Evolutionary conservation across 2,113 vertebrate genomes (phyloP), one percentile per base, ranked within the genome.

Genomic region (Scortum barcoo): DNA sequence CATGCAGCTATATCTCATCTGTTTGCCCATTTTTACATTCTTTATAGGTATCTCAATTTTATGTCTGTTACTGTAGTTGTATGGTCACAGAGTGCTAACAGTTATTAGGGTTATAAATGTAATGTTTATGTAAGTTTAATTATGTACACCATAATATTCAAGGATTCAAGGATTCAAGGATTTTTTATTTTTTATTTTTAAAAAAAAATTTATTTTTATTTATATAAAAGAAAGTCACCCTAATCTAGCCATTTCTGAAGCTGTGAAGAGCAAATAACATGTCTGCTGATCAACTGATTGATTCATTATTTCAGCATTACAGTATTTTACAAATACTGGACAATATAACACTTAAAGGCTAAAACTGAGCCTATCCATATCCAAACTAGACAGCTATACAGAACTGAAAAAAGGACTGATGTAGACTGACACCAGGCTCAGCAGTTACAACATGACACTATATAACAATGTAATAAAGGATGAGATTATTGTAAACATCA

Each of bases 401-500:
- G 19, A 13, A 17, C 8, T 12, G 16, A 46, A 33, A 54, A 24
- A 46, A 57, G 6, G 22, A 50, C 7, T 20, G 10, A 44, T 0
- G 8, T 33, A 26, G 54, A 53, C 13, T 61, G 50, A 82, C 53
- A 60, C 0, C 12, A 65, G 6, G 1, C 20, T n/a, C 9, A 60
- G 48, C 3, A 48, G 30, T 62, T 26, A 30, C 38, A 60, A 57
- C 2, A 2, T 44, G 33, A 61, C 50, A 44, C 5, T 33, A 46
- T 36, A 75, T 3, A 63, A 10, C 7, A 30, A 22, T 48, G 36
- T 28, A 38, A 57, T 24, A 36, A 58, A 79, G 19, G 46, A 62
- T 56, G 53, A 76, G 11, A 54, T 72, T 26, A 72, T 67, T 48
- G 72, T 38, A 73, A 66, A 63, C 57, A 10, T 80, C 68, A 72